Evolutionary conservation across 1,140 invertebrate species (phyloP), one percentile per base, ranked within the genome.

Genomic region (Cydia strobilella): DNA sequence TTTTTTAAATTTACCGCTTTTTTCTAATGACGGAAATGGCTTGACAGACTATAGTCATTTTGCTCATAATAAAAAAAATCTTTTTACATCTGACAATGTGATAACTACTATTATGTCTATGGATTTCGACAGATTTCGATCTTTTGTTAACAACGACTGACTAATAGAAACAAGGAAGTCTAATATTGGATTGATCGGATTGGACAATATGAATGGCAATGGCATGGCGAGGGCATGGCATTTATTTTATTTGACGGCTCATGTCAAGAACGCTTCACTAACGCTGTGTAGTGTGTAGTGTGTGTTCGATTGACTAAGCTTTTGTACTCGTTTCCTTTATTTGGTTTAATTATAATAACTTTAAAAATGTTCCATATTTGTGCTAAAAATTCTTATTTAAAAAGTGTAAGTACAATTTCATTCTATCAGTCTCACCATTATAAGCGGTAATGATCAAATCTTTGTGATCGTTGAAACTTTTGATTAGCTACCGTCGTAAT

Each of bases 301-400:
- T 59, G 54, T 59, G 54, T 23, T 35, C 2, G 63, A 27, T 65
- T 69, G 25, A 69, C 65, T 31, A 9, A 35, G 35, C 31, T 18
- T 69, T 35, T 27, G 65, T 69, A 69, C 27, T 20, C 25, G 27
- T 69, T 69, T 39, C 27, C 65, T 35, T 69, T 59, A 23, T 59
- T 59, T 59, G 54, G 27, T 69, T 66, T 39, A 15, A 31, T 80
- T 72, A 3, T 6, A 59, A 72, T 72, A 72, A 45, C 74, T 54
- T 63, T 76, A 80, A 74, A 74, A 77, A 73, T 80, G 77, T 66
- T 65, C 75, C 45, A 72, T 63, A 69, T 75, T 51, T 73, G 77
- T 72, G 63, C 39, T 48, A 73, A 48, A 45, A 71, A 31, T 31
- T 74, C 48, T 63, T 51, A 74, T 54, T 35, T 72, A 75, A 72